These are phyloP conservation scores for Azorinus chamasolen DNA, from an alignment of 2,888 invertebrate genomes.

Conservation along the genomic window DNA sequence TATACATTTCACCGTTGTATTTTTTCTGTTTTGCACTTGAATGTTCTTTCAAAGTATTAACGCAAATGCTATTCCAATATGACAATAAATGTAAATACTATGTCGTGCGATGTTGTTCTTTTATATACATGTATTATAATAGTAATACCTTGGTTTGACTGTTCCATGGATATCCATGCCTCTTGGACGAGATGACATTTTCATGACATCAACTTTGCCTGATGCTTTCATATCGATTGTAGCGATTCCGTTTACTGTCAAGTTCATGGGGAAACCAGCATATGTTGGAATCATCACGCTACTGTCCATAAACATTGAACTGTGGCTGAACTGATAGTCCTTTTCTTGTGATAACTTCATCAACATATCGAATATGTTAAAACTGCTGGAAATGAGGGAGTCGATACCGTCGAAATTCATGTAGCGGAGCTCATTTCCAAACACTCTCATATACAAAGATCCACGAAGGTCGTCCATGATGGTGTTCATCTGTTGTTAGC, in stretches of 20 bases:
- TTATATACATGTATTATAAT: no score
- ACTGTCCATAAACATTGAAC: conserved; percentile 94
- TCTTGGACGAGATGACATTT: conserved; percentile 82
- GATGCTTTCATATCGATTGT: conserved; percentile 94
- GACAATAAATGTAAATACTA: no score
- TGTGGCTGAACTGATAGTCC: conserved; percentile 88
- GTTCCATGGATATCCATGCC: conserved; percentile 92
- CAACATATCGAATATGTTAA: conserved; percentile 69
- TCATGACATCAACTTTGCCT: conserved; percentile 91
- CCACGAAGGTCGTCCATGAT: conserved; percentile 78
- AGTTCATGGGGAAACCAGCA: conserved; percentile 93
- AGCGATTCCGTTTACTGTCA: conserved; percentile 95
- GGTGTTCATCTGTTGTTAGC: conserved; percentile 33
- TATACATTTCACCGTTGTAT: no score
- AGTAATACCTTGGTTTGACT: conserved; percentile 93
- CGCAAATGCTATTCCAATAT: no score
- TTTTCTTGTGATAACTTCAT: conserved; percentile 72
- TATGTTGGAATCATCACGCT: conserved; percentile 94
- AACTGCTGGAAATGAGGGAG: conserved; percentile 42
- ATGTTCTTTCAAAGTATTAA: no score
- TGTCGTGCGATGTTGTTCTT: no score
- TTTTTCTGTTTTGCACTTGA: no score
- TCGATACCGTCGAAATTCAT: conserved; percentile 67
- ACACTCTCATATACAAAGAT: conserved; percentile 92
- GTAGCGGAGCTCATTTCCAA: conserved; percentile 93